Base-by-base conservation (phyloP, 2,113 vertebrate species). In the Equus quagga region DNA sequence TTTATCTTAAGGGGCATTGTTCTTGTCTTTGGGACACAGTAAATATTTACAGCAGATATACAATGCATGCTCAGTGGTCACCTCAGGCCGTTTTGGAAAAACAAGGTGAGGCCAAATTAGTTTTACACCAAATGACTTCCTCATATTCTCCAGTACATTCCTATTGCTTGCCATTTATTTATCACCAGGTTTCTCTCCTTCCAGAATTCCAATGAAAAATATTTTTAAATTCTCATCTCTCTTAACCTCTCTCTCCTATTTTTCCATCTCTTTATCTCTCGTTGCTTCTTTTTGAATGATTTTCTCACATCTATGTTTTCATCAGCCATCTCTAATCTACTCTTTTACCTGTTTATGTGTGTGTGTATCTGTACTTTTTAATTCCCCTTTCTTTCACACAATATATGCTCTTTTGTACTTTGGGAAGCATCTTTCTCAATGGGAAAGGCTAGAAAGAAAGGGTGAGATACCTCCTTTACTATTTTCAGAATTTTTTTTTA, bases 341-440 rank as follows among this genome's bases (percentile, higher is more conserved):
- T 49, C 70, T 95, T 86, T 69, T 28, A 67, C 15, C n/a, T 86
- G 12, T 62, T 83, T 41, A 58, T 1, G 88, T 70, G 44, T 21
- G 58, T 3, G 88, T 70, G 36, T 21, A 17, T 36, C 4, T 33
- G 13, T 90, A 24, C 3, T 87, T 83, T n/a, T 36, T 56, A 60
- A 60, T 73, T 92, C 84, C 6, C 15, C 1, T 95, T 95, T 94
- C 62, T 69, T 89, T 79, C 1, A 70, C 15, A 72, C 23, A 80
- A 85, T 73, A 41, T 76, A 89, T 19, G 13, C 8, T 60, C 24
- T 84, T 90, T 90, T 89, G 49, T 19, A 83, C 8, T 69, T 88
- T 88, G 46, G 46, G 23, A 93, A 85, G 17, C 13, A 70, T 81
- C 88, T 86, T 96, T 94, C 46, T 82, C 73, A 81, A 82, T 69